Evolutionary conservation across 2,113 vertebrate genomes (phyloP).

Genomic region (Nannospalax galili): DNA sequence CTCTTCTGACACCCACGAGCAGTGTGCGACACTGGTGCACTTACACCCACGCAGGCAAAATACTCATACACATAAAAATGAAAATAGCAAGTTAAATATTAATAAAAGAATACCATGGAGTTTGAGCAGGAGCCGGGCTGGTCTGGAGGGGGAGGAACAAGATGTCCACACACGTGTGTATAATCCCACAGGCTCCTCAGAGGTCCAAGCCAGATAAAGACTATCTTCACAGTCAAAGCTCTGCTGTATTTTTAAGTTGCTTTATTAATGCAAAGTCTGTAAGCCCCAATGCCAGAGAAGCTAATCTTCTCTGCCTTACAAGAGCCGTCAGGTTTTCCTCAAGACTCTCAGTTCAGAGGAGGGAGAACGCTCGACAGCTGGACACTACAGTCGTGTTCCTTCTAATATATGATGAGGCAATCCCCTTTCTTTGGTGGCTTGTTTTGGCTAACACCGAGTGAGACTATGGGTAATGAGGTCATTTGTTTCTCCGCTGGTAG

Average conservation of each 20-base stretch:
- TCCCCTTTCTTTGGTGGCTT: slow-evolving; percentile 34
- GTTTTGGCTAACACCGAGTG: slow-evolving; percentile 11
- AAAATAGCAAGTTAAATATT: too few species aligned
- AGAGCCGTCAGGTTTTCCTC: neutral
- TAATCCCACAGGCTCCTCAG: neutral
- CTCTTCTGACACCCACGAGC: too few species aligned
- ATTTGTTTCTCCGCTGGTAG: slow-evolving; percentile 33
- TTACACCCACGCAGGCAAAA: too few species aligned
- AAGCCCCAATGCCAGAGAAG: neutral
- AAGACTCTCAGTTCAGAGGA: neutral
- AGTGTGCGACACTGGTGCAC: too few species aligned
- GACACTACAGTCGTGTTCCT: neutral
- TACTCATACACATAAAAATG: too few species aligned
- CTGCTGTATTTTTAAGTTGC: neutral
- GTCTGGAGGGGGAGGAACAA: neutral
- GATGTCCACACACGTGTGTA: neutral
- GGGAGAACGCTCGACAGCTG: neutral
- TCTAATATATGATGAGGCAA: neutral
- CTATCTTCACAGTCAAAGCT: neutral
- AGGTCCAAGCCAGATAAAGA: neutral
- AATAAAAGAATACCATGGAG: too few species aligned
- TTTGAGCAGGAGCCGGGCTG: neutral
- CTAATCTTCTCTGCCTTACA: neutral
- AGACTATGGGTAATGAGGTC: neutral
- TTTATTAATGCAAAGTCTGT: slow-evolving; percentile 5